Base-by-base conservation (phyloP, 1,140 invertebrate species). In the Sesamia nonagrioides region DNA sequence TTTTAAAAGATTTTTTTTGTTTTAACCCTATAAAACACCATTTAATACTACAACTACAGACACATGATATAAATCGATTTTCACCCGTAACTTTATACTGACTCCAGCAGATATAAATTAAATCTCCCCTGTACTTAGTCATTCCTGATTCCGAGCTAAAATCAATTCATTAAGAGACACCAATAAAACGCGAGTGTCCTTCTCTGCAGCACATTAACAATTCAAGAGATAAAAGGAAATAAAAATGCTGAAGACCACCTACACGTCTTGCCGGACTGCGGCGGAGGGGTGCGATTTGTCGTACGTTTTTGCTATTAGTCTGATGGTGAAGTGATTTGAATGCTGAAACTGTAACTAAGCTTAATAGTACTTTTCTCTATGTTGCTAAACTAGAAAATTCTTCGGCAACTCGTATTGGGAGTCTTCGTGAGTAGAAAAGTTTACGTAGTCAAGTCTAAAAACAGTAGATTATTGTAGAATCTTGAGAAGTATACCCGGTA, bases 91-190 rank as follows among this genome's bases (percentile, higher is more conserved):
- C 58, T 78, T 60, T 61, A 69, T 45, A 77, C 61, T 27, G 52
- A 42, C 15, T 27, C 75, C 6, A 58, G 17, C 18, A 42, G 52
- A 50, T 71, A 68, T 80, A 75, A 80, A 75, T 80, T 76, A 80
- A 80, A 80, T 63, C 68, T 37, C 42, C 68, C 35, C 66, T 45
- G 33, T 42, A 72, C 77, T 79, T 66, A 79, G 68, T 77, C 74
- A 79, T 60, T 79, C 69, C 48, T 66, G 56, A 79, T 77, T 77
- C 68, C 56, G 52, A 72, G 56, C 68, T 77, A 63, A 80, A 80
- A 76, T 80, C 78, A 77, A 81, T 81, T 81, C 68, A 81, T 81
- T 81, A 81, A 33, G 72, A 33, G 54, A 11, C 50, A 74, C 75
- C 61, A 77, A 77, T 81, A 77, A 77, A 81, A 81, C 56, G 75